phyloP scores from a whole-genome alignment of 2,888 invertebrate genomes.

The Patella ulyssiponensis region DNA sequence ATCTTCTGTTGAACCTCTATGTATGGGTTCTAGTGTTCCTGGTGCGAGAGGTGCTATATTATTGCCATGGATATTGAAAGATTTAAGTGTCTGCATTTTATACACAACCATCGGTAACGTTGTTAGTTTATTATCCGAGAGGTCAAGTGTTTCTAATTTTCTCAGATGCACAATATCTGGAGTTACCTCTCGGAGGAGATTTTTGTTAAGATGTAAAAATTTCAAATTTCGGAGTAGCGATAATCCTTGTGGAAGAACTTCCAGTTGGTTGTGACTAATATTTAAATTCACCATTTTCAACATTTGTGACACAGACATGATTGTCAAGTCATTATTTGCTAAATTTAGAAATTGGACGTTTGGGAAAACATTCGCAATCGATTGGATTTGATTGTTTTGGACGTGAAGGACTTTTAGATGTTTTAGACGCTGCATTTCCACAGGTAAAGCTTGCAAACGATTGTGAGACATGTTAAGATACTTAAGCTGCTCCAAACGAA shows the following conservation, averaged over 20 bases:
- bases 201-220: slow-evolving; percentile 57
- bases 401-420: slow-evolving; percentile 58
- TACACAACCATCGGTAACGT: slow-evolving; percentile 63
- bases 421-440: slow-evolving; percentile 46
- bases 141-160: slow-evolving; percentile 59
- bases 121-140: slow-evolving; percentile 63
- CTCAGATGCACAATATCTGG: slow-evolving; percentile 64
- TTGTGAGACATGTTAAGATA: slow-evolving; percentile 61
- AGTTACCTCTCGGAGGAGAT: slow-evolving; percentile 61
- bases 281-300: slow-evolving; percentile 59
- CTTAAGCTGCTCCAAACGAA: slow-evolving; percentile 49
- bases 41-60: slow-evolving; percentile 25
- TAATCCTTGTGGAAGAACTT: slow-evolving; percentile 63
- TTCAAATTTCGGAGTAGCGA: slow-evolving; percentile 57
- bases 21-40: not conserved
- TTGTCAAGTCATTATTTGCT: slow-evolving; percentile 58
- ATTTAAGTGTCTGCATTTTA: slow-evolving; percentile 62
- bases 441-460: slow-evolving; percentile 51
- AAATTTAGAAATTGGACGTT: slow-evolving; percentile 62
- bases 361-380: slow-evolving; percentile 53
- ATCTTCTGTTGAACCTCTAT: not conserved
- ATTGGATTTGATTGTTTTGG: slow-evolving; percentile 57
- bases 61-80: slow-evolving; percentile 66
- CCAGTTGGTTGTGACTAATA: slow-evolving; percentile 60
- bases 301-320: slow-evolving; percentile 63